phyloP scores from a whole-genome alignment of 2,113 vertebrate genomes.

The Oryctolagus cuniculus region DNA sequence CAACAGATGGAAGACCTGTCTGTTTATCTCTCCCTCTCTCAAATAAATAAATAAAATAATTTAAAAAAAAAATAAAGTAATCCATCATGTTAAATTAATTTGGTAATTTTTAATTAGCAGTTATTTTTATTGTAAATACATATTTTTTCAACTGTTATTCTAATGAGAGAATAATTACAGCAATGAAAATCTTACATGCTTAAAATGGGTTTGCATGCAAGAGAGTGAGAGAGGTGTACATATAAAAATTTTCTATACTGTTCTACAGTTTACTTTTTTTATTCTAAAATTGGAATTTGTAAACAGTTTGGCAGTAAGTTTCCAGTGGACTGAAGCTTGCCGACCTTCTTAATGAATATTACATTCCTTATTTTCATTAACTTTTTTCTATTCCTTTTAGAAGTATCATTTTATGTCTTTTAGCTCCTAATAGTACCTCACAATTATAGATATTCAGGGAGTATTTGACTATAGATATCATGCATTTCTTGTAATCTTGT shows the following conservation, averaged over 20 bases:
- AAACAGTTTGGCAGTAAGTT: background rate
- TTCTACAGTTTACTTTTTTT: constrained; percentile 32
- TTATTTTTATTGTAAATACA: background rate
- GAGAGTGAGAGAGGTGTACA: background rate
- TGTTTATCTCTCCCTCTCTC: too few species aligned
- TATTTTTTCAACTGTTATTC: constrained; percentile 29
- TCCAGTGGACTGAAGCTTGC: background rate
- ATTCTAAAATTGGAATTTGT: constrained; percentile 28
- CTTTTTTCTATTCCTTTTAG: background rate
- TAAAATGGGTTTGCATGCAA: background rate
- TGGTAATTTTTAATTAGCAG: constrained; percentile 32
- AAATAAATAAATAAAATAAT: too few species aligned
- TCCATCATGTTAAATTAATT: constrained; percentile 14
- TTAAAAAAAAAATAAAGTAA: background rate
- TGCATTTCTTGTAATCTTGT: background rate
- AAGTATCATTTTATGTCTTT: background rate
- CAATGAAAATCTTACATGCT: constrained; percentile 35
- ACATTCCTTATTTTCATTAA: background rate
- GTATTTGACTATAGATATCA: background rate
- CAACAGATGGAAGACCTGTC: too few species aligned
- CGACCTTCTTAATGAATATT: background rate
- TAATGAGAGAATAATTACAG: constrained; percentile 25
- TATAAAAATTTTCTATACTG: constrained; percentile 9
- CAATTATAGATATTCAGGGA: background rate
- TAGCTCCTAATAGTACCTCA: background rate